Evolutionary conservation across 92 coral and sea anemone genomes (phyloP), one percentile per base, ranked within the genome.

Genomic region (Porites divaricata): DNA sequence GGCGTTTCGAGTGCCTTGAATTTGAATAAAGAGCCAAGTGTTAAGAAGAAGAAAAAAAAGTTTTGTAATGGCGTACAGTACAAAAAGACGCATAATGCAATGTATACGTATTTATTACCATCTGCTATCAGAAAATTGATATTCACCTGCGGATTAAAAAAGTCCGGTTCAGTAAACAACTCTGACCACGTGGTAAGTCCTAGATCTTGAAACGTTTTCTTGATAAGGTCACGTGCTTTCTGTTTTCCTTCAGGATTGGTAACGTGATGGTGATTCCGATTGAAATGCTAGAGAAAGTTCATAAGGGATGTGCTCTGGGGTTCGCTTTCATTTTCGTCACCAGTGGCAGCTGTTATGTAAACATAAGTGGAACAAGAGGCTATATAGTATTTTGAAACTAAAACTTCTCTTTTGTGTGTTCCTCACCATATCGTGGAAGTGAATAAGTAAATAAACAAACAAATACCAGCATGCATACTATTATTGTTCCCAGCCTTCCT

Each of bases 101-200:
- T 54, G 2, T 54, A 1, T 15, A 54, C 59, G 59, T 10, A 54
- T 10, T 11, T 15, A 54, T 54, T 54, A 54, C 15, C 67, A 72
- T 50, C 3, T 17, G 1, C 45, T 10, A 8, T 6, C 9, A 56
- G 2, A 51, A 21, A 10, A 68, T 67, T 9, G 4, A 35, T 35
- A 35, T 17, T 82, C 51, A 83, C 87, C 87, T 64, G 23, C 16
- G 70, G 80, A 17, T n/a, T 35, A 35, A 35, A 35, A 35, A 35
- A 4, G 15, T 69, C 80, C 10, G 70, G 57, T 14, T 63, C 41
- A 35, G 41, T 28, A 52, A 93, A 83, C 22, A 57, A 20, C 52
- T 93, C 93, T 15, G 85, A 69, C 96, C 96, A 93, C 11, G 93
- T 89, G 26, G 22, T 68, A 23, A 90, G 86, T n/a, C 92, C 93